Percentiles rank a stretch among this genome's conserved stretches.
phyloP scores from a whole-genome alignment of 2,113 vertebrate species.

The Callocephalon fimbriatum region DNA sequence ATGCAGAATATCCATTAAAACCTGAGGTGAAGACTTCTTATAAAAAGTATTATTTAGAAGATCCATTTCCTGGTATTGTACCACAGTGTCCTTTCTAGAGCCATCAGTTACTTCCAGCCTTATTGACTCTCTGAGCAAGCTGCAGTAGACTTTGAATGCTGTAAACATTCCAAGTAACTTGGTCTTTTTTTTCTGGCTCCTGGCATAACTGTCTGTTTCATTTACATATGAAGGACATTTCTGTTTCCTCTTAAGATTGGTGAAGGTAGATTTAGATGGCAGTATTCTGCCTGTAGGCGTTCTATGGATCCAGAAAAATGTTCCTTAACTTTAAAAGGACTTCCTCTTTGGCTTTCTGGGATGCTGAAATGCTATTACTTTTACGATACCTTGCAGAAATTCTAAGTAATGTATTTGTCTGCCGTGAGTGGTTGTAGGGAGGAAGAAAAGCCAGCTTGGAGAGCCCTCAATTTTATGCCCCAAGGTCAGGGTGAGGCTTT shows the following conservation, averaged over 20 bases:
- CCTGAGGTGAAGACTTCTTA: not conserved
- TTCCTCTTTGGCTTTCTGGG: not conserved
- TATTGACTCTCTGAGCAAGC: not conserved
- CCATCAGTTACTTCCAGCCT: accelerated
- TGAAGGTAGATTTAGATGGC: not conserved
- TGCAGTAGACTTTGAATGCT: not conserved
- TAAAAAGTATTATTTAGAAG: not conserved
- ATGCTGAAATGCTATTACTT: not conserved
- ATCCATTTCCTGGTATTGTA: not conserved
- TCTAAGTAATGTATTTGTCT: not conserved
- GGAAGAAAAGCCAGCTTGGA: not conserved
- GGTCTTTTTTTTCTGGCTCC: not conserved
- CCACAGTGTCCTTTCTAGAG: not conserved
- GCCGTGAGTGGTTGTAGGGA: not conserved
- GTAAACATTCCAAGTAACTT: not conserved
- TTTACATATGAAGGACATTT: not conserved
- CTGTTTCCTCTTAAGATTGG: not conserved
- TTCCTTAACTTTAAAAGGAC: not conserved
- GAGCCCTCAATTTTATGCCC: not conserved
- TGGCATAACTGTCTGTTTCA: not conserved
- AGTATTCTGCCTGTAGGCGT: not conserved
- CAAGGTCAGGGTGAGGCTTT: not conserved
- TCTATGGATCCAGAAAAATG: not conserved
- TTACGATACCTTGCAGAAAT: not conserved
- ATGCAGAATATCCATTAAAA: not conserved